Evolutionary conservation across 2,888 invertebrate species (phyloP), one percentile per base, ranked within the genome.

Genomic region (Drosophila leonis): DNA sequence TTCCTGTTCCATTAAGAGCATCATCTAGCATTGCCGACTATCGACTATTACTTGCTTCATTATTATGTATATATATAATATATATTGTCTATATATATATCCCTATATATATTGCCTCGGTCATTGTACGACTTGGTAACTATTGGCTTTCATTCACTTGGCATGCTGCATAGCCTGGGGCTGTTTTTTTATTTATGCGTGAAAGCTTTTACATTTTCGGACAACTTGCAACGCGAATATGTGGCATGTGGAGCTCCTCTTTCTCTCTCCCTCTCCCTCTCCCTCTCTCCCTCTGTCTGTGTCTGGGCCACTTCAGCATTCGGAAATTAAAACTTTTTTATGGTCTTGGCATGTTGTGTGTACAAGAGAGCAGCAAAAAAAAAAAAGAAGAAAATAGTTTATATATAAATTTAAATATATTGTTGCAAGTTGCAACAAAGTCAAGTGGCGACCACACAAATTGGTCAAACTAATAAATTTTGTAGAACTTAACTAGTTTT

Each of bases 261-360:
- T 13, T 6, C 31, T 13, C 37, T n/a, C 29, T 10, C 44, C 2
- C 3, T 15, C 18, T 41, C 42, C 1, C 20, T 6, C 10, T 24
- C 33, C 4, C 4, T 18, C 1, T 46, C 27, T 20, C 20, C 27
- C 10, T 46, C n/a, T 33, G 5, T n/a, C n/a, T 51, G 33, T 33
- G 64, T 77, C 71, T 73, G 78, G 66, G 61, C 56, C 72, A 71
- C 80, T 88, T 85, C 67, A 79, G 63, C 59, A 63, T 68, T 54
- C 69, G 88, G 86, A 88, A 85, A 88, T 83, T 82, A 73, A 65
- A 82, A 82, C 71, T 82, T 87, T 83, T 82, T 83, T 84, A 84
- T 87, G 88, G 73, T 59, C 67, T 65, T 83, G 66, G 63, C 78
- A 76, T 63, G 80, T 51, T 46, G 41, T 69, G 63, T 68, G 66